Evolutionary conservation across 2,113 vertebrate genomes (phyloP).

Genomic region (Gymnorhina tibicen): DNA sequence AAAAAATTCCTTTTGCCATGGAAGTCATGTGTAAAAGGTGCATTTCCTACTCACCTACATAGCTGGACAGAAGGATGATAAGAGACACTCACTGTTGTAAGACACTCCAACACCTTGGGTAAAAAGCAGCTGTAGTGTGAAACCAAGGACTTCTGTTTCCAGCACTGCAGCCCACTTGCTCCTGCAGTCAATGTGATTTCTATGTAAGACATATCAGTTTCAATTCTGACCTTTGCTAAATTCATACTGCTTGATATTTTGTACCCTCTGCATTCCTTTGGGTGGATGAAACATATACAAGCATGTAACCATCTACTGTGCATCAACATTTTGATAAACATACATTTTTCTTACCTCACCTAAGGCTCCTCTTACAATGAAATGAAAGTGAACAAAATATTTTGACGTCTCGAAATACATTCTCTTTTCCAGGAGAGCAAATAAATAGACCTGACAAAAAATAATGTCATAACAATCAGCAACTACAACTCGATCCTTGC

Average conservation of each 20-base stretch:
- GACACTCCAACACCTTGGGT: background rate
- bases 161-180: background rate
- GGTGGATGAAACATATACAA: background rate
- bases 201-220: background rate
- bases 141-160: background rate
- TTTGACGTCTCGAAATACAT: background rate
- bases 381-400: constrained; percentile 38
- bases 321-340: background rate
- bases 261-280: background rate
- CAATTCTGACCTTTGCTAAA: background rate
- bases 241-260: background rate
- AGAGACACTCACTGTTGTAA: background rate
- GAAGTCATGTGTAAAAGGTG: background rate
- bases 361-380: background rate
- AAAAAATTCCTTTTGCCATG: background rate
- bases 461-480: constrained; percentile 47
- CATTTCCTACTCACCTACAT: background rate
- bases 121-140: background rate
- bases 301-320: background rate
- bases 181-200: background rate
- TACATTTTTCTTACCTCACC: background rate
- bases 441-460: constrained; percentile 51
- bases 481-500: background rate
- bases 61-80: background rate
- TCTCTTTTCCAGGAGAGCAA: background rate